Evolutionary conservation across 2,888 invertebrate species (phyloP).

Genomic region (Meteorus colon): DNA sequence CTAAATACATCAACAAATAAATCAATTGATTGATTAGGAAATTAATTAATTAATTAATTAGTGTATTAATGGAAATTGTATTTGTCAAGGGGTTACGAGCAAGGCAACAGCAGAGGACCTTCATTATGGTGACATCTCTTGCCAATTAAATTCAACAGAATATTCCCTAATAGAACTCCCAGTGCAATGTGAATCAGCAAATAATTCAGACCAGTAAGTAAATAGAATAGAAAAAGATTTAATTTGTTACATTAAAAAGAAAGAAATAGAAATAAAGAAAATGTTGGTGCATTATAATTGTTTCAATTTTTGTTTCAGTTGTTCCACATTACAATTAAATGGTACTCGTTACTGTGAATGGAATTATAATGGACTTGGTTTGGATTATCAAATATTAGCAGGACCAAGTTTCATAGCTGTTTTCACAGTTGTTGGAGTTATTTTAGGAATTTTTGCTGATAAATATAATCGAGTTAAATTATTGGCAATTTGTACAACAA

Average conservation of each 20-base stretch:
- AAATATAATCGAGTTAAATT: constrained; percentile 79
- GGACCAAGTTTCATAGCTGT: constrained; percentile 95
- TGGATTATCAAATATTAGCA: constrained; percentile 93
- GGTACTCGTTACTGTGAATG: constrained; percentile 89
- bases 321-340: constrained; percentile 79
- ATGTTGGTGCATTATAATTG: neutral
- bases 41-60: constrained; percentile 18
- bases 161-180: constrained; percentile 75
- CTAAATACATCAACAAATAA: neutral
- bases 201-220: constrained; percentile 76
- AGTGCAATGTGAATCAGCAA: constrained; percentile 76
- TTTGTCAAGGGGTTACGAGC: constrained; percentile 81
- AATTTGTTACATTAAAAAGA: no score
- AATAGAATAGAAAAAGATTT: neutral
- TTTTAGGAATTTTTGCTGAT: constrained; percentile 89
- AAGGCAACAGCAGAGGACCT: constrained; percentile 89
- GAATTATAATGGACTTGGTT: constrained; percentile 93
- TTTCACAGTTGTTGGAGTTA: constrained; percentile 90
- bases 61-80: constrained; percentile 1
- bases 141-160: constrained; percentile 83
- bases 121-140: constrained; percentile 90
- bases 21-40: constrained; percentile 6
- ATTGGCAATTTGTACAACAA: constrained; percentile 84
- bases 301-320: constrained; percentile 74
- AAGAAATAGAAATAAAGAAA: neutral